Evolutionary conservation across 1,140 invertebrate genomes (phyloP).

Genomic region (Calycopis cecrops): DNA sequence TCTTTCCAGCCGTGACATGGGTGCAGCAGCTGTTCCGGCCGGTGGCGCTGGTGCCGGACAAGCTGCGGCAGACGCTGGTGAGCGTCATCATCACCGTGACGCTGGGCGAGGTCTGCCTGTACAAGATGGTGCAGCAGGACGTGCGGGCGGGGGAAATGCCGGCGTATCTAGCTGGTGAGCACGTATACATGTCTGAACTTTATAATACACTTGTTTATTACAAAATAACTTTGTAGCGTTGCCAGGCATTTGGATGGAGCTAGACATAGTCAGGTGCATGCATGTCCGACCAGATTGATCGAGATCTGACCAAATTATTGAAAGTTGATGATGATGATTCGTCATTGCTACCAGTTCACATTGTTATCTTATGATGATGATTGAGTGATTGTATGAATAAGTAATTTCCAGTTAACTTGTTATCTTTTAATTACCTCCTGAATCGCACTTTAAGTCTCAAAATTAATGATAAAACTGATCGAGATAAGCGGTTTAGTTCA

Average conservation of each 20-base stretch:
- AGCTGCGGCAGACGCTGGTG: constrained; percentile 14
- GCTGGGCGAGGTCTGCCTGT: constrained; percentile 21
- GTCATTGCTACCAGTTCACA: too few relatives aligned
- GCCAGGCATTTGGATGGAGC: too few relatives aligned
- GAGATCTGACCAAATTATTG: too few relatives aligned
- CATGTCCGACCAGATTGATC: too few relatives aligned
- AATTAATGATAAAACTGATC: background rate
- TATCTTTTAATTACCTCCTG: background rate
- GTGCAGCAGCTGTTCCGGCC: constrained; percentile 22
- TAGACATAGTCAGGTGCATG: too few relatives aligned
- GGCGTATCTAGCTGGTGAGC: constrained; percentile 21
- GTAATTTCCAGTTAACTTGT: too few relatives aligned
- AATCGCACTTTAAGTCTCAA: background rate
- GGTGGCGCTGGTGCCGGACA: constrained; percentile 1
- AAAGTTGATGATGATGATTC: too few relatives aligned
- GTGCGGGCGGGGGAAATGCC: constrained; percentile 23
- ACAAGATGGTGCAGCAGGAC: constrained; percentile 26
- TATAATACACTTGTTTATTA: too few relatives aligned
- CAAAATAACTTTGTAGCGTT: too few relatives aligned
- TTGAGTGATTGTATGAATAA: too few relatives aligned
- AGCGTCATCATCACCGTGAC: constrained; percentile 15
- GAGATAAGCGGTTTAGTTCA: background rate
- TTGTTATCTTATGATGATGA: too few relatives aligned
- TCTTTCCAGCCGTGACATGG: constrained; percentile 2
- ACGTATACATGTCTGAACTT: too few relatives aligned